phyloP scores from a whole-genome alignment of 2,797 vertebrate genomes.

The Tapera naevia region DNA sequence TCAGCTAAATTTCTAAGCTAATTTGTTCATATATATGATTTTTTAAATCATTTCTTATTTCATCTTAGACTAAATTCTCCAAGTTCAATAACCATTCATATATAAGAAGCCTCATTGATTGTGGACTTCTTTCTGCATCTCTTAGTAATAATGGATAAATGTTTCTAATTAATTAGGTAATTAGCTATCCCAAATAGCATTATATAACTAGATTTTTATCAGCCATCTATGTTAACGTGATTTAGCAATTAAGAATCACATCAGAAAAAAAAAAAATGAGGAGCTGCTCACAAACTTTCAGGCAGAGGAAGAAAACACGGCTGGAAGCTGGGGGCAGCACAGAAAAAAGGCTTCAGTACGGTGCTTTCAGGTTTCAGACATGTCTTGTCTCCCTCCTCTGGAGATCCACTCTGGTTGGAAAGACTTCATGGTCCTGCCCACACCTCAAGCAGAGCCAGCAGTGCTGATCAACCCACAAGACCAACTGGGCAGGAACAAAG shows the following conservation, averaged over 20 bases:
- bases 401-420: background rate
- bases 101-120: background rate
- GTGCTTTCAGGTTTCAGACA: background rate
- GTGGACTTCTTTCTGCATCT: background rate
- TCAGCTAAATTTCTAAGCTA: background rate
- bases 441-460: background rate
- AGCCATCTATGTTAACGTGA: background rate
- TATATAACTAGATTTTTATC: background rate
- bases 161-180: background rate
- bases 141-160: background rate
- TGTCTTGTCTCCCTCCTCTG: background rate
- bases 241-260: background rate
- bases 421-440: background rate
- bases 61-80: background rate
- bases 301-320: background rate
- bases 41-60: background rate
- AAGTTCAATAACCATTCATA: background rate
- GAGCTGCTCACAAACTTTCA: background rate
- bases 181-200: background rate
- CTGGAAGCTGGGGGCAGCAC: background rate
- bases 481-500: background rate
- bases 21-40: background rate
- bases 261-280: background rate
- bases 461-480: background rate
- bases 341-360: background rate